phyloP scores from a whole-genome alignment of 2,888 invertebrate species.

The Rapana venosa region DNA sequence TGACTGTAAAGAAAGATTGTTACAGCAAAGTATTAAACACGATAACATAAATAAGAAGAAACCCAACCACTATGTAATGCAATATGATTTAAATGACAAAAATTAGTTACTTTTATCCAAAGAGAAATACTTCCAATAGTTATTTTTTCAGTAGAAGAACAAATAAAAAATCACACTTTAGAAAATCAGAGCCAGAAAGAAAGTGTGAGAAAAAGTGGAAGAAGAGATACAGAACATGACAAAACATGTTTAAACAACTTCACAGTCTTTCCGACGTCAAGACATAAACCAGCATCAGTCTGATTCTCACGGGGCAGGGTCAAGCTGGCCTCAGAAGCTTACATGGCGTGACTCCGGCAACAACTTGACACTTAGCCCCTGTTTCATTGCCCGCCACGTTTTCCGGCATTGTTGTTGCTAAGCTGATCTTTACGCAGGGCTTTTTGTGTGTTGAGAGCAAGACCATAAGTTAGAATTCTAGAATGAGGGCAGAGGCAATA shows the following conservation, averaged over 20 bases:
- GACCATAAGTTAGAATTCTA: not conserved
- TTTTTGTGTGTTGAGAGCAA: not conserved
- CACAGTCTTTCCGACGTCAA: not conserved
- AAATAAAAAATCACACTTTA: too few relatives aligned
- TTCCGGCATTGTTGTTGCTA: not conserved
- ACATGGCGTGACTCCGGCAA: not conserved
- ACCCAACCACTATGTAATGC: too few relatives aligned
- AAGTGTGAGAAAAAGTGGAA: too few relatives aligned
- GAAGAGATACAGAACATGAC: too few relatives aligned
- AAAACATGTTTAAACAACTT: not conserved
- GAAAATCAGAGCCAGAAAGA: too few relatives aligned
- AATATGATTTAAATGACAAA: too few relatives aligned
- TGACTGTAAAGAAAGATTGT: too few relatives aligned
- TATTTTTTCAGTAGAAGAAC: too few relatives aligned
- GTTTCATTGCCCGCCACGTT: slow-evolving; percentile 12
- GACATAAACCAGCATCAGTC: slow-evolving; percentile 5
- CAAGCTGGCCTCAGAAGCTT: not conserved
- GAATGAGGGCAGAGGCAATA: not conserved
- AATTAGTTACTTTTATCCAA: too few relatives aligned
- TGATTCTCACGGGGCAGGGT: not conserved
- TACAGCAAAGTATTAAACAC: too few relatives aligned
- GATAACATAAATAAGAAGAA: too few relatives aligned
- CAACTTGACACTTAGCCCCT: slow-evolving; percentile 23
- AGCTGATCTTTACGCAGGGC: not conserved
- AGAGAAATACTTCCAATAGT: too few relatives aligned